phyloP scores from a whole-genome alignment of 2,113 vertebrate genomes.

The Paramisgurnus dabryanus region DNA sequence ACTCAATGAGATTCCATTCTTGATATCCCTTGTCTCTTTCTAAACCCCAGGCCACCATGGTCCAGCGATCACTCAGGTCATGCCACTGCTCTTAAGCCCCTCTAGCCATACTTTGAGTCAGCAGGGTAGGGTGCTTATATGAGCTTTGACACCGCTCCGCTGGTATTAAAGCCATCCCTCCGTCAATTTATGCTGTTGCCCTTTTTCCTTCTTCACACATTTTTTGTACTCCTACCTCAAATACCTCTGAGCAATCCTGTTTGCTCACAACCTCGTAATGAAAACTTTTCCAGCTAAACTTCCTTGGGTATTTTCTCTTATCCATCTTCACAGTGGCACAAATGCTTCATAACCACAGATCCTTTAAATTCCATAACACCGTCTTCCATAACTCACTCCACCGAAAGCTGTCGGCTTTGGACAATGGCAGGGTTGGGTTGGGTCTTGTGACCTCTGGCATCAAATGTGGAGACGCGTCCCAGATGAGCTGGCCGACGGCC shows the following conservation, averaged over 20 bases:
- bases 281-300: neutral
- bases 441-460: slow-evolving; percentile 72
- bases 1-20: slow-evolving; percentile 22
- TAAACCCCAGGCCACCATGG: neutral
- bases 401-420: slow-evolving; percentile 33
- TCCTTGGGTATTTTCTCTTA: neutral
- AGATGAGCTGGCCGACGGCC: slow-evolving; percentile 68
- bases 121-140: slow-evolving; percentile 40
- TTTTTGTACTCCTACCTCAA: neutral
- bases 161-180: neutral
- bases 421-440: slow-evolving; percentile 69
- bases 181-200: neutral
- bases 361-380: slow-evolving; percentile 20
- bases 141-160: slow-evolving; percentile 23
- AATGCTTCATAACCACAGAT: neutral
- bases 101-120: slow-evolving; percentile 30
- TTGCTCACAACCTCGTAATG: neutral
- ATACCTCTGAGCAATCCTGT: neutral
- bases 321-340: neutral
- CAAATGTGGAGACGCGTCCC: slow-evolving; percentile 69
- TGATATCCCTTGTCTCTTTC: neutral
- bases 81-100: neutral
- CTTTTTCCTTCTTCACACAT: neutral
- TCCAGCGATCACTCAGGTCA: slow-evolving; percentile 6
- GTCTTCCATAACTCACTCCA: slow-evolving; percentile 18